A percentile compares a stretch with the other conserved stretches of the same genome.
These are phyloP conservation scores for Noctua janthina DNA, from an alignment of 2,888 invertebrate genomes.

Conservation along the genomic window DNA sequence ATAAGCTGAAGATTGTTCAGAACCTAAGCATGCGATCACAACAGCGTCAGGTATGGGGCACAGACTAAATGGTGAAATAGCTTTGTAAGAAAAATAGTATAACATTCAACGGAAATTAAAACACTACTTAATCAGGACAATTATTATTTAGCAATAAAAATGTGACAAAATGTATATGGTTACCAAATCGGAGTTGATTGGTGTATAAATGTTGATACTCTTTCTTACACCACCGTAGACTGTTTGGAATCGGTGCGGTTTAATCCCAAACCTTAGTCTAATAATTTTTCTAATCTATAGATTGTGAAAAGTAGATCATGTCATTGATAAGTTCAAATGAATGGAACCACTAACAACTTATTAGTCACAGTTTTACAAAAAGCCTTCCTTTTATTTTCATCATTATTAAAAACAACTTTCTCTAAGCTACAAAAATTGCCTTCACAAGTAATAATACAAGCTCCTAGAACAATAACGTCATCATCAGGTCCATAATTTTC, in stretches of 20 bases:
- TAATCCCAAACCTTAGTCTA: neutral
- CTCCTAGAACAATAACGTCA: constrained; percentile 73
- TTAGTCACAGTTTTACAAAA: neutral
- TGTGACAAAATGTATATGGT: constrained; percentile 11
- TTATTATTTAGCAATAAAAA: constrained; percentile 29
- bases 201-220: neutral
- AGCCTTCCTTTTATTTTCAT: constrained; percentile 4
- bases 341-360: neutral
- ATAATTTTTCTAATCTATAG: neutral
- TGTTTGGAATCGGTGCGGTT: neutral
- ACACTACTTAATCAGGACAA: constrained; percentile 12
- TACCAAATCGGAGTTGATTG: constrained; percentile 6
- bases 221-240: neutral
- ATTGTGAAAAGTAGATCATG: constrained; percentile 13
- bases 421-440: constrained; percentile 10
- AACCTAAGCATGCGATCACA: constrained; percentile 67
- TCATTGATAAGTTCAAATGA: constrained; percentile 8
- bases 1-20: constrained; percentile 23
- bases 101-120: constrained; percentile 9
- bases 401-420: constrained; percentile 44
- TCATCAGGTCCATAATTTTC: constrained; percentile 69
- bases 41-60: constrained; percentile 35
- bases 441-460: constrained; percentile 25
- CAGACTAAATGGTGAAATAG: constrained; percentile 39
- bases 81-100: constrained; percentile 33